Percentiles rank a stretch among this genome's conserved stretches.
Conservation (phyloP, 2,113 vertebrate species). For the Pachypanchax playfairii region DNA sequence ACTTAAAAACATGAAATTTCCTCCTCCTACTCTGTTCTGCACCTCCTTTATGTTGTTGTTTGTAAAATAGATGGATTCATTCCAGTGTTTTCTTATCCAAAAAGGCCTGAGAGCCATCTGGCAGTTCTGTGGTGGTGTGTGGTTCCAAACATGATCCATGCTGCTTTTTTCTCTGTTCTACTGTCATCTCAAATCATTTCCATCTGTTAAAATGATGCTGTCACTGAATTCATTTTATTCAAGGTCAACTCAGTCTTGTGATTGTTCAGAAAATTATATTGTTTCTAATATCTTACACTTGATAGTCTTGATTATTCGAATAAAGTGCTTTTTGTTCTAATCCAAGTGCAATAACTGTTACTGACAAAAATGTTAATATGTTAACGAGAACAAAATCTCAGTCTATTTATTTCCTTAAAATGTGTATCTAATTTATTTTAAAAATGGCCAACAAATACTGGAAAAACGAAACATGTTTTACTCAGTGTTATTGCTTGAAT, state of each 20-base stretch:
- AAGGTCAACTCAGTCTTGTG: not conserved
- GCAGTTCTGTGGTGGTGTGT: conserved; percentile 42
- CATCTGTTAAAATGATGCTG: not conserved
- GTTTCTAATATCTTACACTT: no score
- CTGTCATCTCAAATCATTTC: not conserved
- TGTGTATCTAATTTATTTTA: not conserved
- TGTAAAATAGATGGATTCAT: conserved; percentile 39
- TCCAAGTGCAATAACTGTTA: no score
- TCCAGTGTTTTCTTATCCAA: conserved; percentile 43
- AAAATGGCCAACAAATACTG: not conserved
- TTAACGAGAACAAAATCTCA: not conserved
- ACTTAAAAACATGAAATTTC: no score
- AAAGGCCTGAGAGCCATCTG: conserved; percentile 59
- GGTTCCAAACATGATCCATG: conserved; percentile 51
- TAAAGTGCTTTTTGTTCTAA: no score
- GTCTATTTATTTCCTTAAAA: not conserved
- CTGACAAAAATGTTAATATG: no score
- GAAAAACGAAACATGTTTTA: not conserved
- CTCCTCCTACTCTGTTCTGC: not conserved
- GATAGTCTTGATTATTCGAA: no score
- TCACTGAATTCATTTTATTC: not conserved
- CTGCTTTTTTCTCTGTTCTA: not conserved
- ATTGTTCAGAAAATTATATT: no score
- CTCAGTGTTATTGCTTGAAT: no score
- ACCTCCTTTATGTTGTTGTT: conserved; percentile 35